Evolutionary conservation across 2,797 vertebrate species (phyloP).

Genomic region (Hippopotamyrus pictus): DNA sequence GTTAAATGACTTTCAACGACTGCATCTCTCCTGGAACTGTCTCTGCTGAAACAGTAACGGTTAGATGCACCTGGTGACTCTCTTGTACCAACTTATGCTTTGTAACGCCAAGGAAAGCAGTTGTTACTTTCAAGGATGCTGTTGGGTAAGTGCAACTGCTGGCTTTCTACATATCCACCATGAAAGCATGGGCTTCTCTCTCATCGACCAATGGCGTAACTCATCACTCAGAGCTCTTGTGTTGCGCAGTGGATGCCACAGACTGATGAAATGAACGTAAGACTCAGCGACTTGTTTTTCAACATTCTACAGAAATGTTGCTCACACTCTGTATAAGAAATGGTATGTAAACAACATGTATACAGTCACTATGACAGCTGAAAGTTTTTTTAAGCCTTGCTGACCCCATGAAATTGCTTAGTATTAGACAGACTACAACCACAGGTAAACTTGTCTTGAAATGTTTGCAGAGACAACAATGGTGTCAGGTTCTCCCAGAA

Average conservation of each 20-base stretch:
- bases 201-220: background rate
- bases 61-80: background rate
- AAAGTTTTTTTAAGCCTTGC: background rate
- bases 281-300: background rate
- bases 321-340: background rate
- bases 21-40: background rate
- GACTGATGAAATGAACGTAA: background rate
- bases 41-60: background rate
- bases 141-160: background rate
- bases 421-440: background rate
- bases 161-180: background rate
- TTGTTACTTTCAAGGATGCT: background rate
- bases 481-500: background rate
- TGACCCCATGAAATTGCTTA: background rate
- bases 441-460: background rate
- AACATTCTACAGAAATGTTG: background rate
- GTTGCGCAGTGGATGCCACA: slow-evolving; percentile 8
- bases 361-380: background rate
- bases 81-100: background rate
- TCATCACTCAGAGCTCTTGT: background rate
- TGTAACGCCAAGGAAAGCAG: background rate
- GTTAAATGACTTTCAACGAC: background rate
- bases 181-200: background rate
- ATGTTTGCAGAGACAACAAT: slow-evolving; percentile 5
- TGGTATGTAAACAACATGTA: background rate